phyloP scores from a whole-genome alignment of 2,888 invertebrate genomes.

The Ommatoiulus sabulosus region DNA sequence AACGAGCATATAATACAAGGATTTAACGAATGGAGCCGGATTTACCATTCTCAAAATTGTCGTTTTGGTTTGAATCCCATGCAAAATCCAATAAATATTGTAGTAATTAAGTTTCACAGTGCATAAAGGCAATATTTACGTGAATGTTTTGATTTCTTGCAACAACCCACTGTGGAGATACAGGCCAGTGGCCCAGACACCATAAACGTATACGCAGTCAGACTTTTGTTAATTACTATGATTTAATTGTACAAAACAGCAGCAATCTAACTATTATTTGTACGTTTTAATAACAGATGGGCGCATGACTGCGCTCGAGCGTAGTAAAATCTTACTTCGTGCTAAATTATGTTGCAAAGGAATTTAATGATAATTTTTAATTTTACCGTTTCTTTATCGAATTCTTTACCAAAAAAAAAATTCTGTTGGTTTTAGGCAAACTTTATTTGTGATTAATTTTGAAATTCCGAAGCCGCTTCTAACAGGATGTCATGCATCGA shows the following conservation, averaged over 20 bases:
- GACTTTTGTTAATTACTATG: neutral
- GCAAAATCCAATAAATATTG: too few relatives aligned
- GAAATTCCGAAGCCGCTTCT: neutral
- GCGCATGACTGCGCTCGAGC: neutral
- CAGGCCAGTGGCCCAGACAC: constrained; percentile 39
- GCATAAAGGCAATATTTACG: too few relatives aligned
- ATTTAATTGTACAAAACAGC: neutral
- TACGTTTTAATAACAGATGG: neutral
- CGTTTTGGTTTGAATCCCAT: too few relatives aligned
- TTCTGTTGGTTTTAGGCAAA: neutral
- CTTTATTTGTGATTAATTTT: neutral
- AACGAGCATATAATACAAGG: too few relatives aligned
- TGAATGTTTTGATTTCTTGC: too few relatives aligned
- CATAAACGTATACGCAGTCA: neutral
- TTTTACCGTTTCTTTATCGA: neutral
- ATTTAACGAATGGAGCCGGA: too few relatives aligned
- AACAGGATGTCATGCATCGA: neutral
- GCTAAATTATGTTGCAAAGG: neutral
- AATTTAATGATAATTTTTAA: neutral
- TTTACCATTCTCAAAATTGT: too few relatives aligned
- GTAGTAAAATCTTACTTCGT: neutral
- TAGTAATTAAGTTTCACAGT: too few relatives aligned
- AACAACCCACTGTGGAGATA: neutral
- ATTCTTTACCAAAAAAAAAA: neutral
- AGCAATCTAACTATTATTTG: neutral